Conservation (phyloP, 1,140 invertebrate species). For the Drosophila nannoptera region DNA sequence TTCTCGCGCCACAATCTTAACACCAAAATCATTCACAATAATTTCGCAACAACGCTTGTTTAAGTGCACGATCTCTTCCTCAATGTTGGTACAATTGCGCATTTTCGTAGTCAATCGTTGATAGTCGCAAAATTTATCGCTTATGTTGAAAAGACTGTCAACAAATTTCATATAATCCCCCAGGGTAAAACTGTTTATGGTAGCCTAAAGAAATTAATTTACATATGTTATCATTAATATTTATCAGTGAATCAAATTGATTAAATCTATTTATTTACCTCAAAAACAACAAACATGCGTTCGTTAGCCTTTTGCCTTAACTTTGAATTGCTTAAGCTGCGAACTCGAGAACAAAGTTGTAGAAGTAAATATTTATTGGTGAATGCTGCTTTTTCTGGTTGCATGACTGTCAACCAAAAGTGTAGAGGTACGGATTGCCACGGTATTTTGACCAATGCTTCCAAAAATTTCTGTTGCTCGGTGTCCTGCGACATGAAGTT, state of each 20-base stretch:
- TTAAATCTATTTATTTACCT: conserved; percentile 26
- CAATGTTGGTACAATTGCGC: conserved; percentile 19
- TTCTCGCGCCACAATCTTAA: conserved; percentile 9
- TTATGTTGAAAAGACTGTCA: conserved; percentile 55
- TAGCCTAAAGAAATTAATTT: conserved; percentile 24
- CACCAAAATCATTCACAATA: background rate
- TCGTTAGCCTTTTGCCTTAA: conserved; percentile 30
- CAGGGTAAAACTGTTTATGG: conserved; percentile 34
- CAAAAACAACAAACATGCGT: conserved; percentile 35
- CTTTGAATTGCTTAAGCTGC: conserved; percentile 46
- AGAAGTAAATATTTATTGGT: conserved; percentile 41
- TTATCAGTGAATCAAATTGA: background rate
- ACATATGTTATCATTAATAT: background rate
- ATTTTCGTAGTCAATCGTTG: conserved; percentile 42
- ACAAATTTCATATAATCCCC: conserved; percentile 58
- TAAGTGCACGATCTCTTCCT: conserved; percentile 20
- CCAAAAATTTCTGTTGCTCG: conserved; percentile 25
- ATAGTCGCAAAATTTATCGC: conserved; percentile 43
- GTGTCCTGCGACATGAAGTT: conserved; percentile 13
- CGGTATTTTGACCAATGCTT: conserved; percentile 38
- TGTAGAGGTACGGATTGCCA: conserved; percentile 67
- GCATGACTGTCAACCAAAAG: conserved; percentile 47
- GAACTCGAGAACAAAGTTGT: conserved; percentile 49
- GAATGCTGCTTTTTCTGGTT: background rate
- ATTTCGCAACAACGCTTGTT: conserved; percentile 54